phyloP scores from a whole-genome alignment of 1,140 invertebrate genomes.

The Dysdera silvatica region DNA sequence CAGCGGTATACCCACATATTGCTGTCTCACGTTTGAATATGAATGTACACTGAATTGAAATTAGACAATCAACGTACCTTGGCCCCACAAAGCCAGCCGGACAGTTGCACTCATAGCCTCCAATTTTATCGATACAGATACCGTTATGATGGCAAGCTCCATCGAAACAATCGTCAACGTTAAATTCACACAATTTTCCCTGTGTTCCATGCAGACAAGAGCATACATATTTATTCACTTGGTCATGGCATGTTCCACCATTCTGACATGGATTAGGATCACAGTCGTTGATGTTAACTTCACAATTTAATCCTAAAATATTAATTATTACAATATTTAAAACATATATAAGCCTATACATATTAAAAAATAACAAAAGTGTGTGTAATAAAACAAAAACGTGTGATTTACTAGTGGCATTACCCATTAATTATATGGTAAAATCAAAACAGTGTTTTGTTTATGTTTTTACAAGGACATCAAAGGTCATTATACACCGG shows the following conservation, averaged over 20 bases:
- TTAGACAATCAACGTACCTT: conserved; percentile 47
- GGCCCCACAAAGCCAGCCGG: conserved; percentile 75
- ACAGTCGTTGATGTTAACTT: conserved; percentile 54
- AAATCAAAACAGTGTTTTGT: too few relatives aligned
- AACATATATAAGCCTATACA: neutral
- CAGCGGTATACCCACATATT: too few relatives aligned
- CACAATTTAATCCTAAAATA: conserved; percentile 59
- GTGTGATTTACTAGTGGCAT: too few relatives aligned
- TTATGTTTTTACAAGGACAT: too few relatives aligned
- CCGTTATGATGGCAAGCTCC: conserved; percentile 93
- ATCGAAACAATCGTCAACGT: conserved; percentile 76
- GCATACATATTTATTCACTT: conserved; percentile 70
- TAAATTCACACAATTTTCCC: conserved; percentile 82
- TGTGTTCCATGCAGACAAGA: conserved; percentile 83
- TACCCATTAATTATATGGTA: too few relatives aligned
- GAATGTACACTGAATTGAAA: neutral
- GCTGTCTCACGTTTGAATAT: too few relatives aligned
- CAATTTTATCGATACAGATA: conserved; percentile 63
- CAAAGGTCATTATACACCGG: too few relatives aligned
- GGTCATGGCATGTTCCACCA: conserved; percentile 81
- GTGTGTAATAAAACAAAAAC: neutral
- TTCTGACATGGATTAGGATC: conserved; percentile 75
- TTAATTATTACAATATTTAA: neutral
- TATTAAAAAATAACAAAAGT: neutral
- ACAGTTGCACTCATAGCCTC: conserved; percentile 76